These are phyloP conservation scores for Champsocephalus gunnari DNA, from an alignment of 2,797 vertebrate genomes.

Conservation along the genomic window DNA sequence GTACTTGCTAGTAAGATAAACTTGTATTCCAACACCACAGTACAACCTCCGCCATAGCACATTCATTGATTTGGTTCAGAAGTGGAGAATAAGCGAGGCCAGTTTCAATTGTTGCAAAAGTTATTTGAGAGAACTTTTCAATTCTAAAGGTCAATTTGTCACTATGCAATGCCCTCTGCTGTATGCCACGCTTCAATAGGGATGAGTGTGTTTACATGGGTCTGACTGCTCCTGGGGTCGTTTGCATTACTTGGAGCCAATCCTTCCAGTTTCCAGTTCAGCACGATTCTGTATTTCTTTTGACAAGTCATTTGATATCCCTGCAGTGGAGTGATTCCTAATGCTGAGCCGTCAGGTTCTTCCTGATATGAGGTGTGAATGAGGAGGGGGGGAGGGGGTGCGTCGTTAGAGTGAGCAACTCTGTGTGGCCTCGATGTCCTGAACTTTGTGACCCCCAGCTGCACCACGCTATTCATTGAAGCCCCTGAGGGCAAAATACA, in stretches of 20 bases:
- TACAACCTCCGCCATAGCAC: constrained; percentile 59
- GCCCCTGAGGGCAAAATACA: constrained; percentile 33
- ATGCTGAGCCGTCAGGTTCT: constrained; percentile 42
- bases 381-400: constrained; percentile 7
- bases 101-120: constrained; percentile 61
- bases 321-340: constrained; percentile 44
- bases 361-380: constrained; percentile 58
- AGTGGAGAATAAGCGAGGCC: constrained; percentile 70
- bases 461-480: constrained; percentile 13
- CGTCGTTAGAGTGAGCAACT: constrained; percentile 33
- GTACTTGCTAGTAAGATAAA: constrained; percentile 65
- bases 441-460: constrained; percentile 43
- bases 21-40: constrained; percentile 65
- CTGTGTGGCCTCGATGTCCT: constrained; percentile 19
- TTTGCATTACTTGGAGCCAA: constrained; percentile 45
- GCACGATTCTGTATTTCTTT: constrained; percentile 49
- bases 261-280: constrained; percentile 45
- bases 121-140: constrained; percentile 63
- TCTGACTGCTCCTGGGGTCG: constrained; percentile 54
- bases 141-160: constrained; percentile 46
- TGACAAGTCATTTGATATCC: constrained; percentile 57
- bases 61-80: constrained; percentile 70
- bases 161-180: constrained; percentile 25
- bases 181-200: constrained; percentile 43
- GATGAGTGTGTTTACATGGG: constrained; percentile 47